phyloP scores from a whole-genome alignment of 2,888 invertebrate genomes.

The Hypercompe scribonia region DNA sequence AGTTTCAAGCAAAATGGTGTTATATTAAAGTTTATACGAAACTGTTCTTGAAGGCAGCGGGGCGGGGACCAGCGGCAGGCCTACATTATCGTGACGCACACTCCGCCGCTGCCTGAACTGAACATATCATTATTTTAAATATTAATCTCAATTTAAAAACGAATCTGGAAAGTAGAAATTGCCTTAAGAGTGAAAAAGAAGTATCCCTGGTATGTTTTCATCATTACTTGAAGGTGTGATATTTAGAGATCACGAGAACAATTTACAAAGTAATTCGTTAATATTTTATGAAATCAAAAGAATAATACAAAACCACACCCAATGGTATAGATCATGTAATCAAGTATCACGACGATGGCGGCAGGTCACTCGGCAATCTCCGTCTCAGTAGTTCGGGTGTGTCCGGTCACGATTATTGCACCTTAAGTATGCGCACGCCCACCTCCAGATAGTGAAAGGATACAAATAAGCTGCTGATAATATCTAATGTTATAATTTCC shows the following conservation, averaged over 20 bases:
- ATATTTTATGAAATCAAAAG: not conserved
- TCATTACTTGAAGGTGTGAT: not conserved
- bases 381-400: conserved; percentile 73
- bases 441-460: conserved; percentile 69
- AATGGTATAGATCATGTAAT: conserved; percentile 24
- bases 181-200: too few species aligned
- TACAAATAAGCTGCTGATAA: conserved; percentile 62
- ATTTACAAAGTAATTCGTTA: not conserved
- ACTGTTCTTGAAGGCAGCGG: too few species aligned
- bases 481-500: conserved; percentile 50
- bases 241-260: not conserved
- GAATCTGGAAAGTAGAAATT: too few species aligned
- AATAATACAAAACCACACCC: conserved; percentile 10
- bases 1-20: too few species aligned
- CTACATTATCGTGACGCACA: too few species aligned
- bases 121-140: too few species aligned
- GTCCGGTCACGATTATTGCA: conserved; percentile 71
- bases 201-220: too few species aligned
- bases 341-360: conserved; percentile 37
- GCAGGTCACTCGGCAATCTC: conserved; percentile 52
- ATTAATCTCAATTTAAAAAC: too few species aligned
- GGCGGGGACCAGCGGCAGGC: too few species aligned
- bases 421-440: conserved; percentile 57
- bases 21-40: too few species aligned
- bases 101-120: too few species aligned